These are phyloP conservation scores for Aphidius gifuensis DNA, from an alignment of 1,140 invertebrate species.

Conservation along the genomic window DNA sequence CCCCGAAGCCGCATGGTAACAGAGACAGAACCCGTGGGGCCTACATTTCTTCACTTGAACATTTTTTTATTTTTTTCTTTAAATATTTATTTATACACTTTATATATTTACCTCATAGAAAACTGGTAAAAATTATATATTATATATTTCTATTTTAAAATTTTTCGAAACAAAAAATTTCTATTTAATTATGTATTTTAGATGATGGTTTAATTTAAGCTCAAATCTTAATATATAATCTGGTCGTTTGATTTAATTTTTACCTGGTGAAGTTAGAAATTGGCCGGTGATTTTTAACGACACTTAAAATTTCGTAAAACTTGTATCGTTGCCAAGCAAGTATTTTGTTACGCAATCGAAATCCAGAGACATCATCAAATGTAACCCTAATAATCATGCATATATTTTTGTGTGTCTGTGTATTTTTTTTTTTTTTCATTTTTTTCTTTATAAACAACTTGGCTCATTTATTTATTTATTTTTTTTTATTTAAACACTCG, in stretches of 20 bases:
- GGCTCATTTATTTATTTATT: too few relatives aligned
- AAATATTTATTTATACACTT: background rate
- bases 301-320: slow-evolving; percentile 18
- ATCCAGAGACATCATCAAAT: slow-evolving; percentile 23
- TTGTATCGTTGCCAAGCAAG: slow-evolving; percentile 29
- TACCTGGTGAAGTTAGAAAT: slow-evolving; percentile 21
- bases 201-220: too few relatives aligned
- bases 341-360: slow-evolving; percentile 23
- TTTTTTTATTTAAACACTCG: too few relatives aligned
- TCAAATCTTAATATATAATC: too few relatives aligned
- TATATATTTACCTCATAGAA: background rate
- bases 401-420: slow-evolving; percentile 17
- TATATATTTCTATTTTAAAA: background rate
- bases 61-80: background rate
- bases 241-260: slow-evolving; percentile 14
- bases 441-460: too few relatives aligned
- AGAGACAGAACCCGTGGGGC: slow-evolving; percentile 30
- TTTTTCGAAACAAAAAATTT: too few relatives aligned
- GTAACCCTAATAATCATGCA: slow-evolving; percentile 25
- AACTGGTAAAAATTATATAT: background rate
- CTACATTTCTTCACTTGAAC: slow-evolving; percentile 30
- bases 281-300: slow-evolving; percentile 5
- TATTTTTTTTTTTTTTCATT: slow-evolving; percentile 8
- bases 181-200: slow-evolving; percentile 1
- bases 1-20: slow-evolving; percentile 42